A percentile compares a stretch with the other conserved stretches of the same genome.
These are phyloP conservation scores for Opisthocomus hoazin DNA, from an alignment of 2,113 vertebrate genomes.

Conservation along the genomic window DNA sequence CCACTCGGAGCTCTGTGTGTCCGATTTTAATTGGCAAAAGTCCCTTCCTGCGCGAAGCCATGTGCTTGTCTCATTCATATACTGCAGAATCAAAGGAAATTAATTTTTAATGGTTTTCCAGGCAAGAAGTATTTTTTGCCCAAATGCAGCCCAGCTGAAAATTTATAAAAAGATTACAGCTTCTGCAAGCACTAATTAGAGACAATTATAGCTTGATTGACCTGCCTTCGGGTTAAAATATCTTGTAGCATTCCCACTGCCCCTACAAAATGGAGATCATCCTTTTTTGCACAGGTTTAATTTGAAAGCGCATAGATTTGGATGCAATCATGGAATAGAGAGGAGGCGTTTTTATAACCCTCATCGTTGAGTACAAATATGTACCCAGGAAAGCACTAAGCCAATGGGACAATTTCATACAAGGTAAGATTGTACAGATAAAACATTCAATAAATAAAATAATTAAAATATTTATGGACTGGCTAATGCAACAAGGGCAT, in stretches of 20 bases:
- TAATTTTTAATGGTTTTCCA: conserved; percentile 26
- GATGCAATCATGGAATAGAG: background rate
- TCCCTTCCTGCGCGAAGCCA: background rate
- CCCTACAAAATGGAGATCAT: background rate
- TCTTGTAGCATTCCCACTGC: background rate
- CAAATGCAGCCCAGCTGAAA: background rate
- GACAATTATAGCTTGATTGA: conserved; percentile 17
- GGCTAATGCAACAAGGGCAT: background rate
- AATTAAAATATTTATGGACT: conserved; percentile 27
- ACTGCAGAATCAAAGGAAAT: conserved; percentile 7
- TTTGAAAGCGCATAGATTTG: background rate
- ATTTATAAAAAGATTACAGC: conserved; percentile 7
- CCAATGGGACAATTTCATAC: background rate
- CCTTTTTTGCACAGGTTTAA: background rate
- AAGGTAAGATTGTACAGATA: background rate
- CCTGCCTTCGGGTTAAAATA: background rate
- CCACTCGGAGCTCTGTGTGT: background rate
- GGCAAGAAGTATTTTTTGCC: conserved; percentile 1
- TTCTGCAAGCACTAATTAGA: conserved; percentile 14
- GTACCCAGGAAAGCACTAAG: background rate
- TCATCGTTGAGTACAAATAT: accelerated
- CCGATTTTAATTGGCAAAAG: conserved; percentile 1
- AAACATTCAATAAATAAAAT: background rate
- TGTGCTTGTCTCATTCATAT: background rate
- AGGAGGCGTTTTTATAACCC: background rate